Percentiles rank a stretch among this genome's conserved stretches.
Evolutionary conservation across 2,797 vertebrate genomes (phyloP).

Genomic region (Florisuga fusca): DNA sequence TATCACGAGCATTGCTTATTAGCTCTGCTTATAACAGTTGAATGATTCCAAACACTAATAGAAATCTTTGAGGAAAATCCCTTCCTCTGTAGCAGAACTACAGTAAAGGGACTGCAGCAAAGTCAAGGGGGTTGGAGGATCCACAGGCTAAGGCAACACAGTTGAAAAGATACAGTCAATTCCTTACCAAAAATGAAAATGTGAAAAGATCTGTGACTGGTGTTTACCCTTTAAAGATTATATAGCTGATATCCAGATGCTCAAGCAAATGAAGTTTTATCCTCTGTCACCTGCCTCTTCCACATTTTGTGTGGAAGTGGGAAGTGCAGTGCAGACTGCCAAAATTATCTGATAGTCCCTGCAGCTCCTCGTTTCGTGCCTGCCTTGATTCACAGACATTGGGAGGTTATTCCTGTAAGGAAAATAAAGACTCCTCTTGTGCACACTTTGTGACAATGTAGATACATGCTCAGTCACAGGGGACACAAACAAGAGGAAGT

Average conservation of each 20-base stretch:
- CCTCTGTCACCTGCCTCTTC: neutral
- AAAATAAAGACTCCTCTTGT: neutral
- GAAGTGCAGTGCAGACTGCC: neutral
- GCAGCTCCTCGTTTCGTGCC: neutral
- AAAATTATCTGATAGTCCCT: neutral
- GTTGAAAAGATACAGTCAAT: neutral
- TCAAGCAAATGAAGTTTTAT: neutral
- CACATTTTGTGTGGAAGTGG: neutral
- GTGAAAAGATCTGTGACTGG: neutral
- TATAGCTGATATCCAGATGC: neutral
- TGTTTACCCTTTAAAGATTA: neutral
- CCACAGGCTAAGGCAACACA: neutral
- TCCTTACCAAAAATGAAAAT: neutral
- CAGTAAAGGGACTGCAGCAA: neutral
- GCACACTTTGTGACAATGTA: neutral
- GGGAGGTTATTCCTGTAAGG: neutral
- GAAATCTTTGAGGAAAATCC: neutral
- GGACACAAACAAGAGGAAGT: neutral
- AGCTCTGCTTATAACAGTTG: neutral
- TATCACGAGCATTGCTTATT: neutral
- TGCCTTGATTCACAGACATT: neutral
- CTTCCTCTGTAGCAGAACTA: neutral
- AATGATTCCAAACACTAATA: neutral
- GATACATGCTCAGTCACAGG: accelerated
- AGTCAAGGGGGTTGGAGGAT: neutral